A percentile compares a stretch with the other conserved stretches of the same genome.
Conservation (phyloP, 2,888 invertebrate genomes). For the Platypus cylindrus region DNA sequence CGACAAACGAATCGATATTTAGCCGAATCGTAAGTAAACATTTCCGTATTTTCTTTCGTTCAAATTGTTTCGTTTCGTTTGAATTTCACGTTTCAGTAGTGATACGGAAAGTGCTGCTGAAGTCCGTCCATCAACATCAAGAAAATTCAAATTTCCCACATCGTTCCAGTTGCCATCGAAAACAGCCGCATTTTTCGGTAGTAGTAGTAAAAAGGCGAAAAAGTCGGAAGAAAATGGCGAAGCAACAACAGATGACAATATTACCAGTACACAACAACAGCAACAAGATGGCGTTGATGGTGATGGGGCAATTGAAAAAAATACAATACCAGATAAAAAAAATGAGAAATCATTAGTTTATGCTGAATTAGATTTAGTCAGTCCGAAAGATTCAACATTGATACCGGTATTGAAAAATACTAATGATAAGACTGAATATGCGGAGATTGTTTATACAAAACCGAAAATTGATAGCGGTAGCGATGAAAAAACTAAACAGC, state of each 20-base stretch:
- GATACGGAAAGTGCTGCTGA: constrained; percentile 57
- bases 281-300: constrained; percentile 9
- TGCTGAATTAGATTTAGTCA: constrained; percentile 53
- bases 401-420: constrained; percentile 35
- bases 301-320: too few species aligned
- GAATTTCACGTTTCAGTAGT: constrained; percentile 40
- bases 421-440: constrained; percentile 58
- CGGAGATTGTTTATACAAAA: constrained; percentile 64
- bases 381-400: constrained; percentile 30
- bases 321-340: constrained; percentile 13
- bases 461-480: constrained; percentile 13
- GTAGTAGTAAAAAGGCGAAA: constrained; percentile 25
- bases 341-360: constrained; percentile 47
- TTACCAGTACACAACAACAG: constrained; percentile 11
- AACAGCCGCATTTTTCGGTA: too few species aligned
- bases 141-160: constrained; percentile 17
- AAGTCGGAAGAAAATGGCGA: too few species aligned
- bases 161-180: constrained; percentile 25
- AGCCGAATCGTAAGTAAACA: constrained; percentile 12
- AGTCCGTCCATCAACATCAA: constrained; percentile 27
- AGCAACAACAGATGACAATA: constrained; percentile 18
- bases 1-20: constrained; percentile 7
- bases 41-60: background rate
- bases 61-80: constrained; percentile 3
- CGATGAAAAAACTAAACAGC: constrained; percentile 11